Percentiles rank a stretch among this genome's conserved stretches.
phyloP scores from a whole-genome alignment of 2,888 invertebrate genomes.

The Abrostola tripartita region DNA sequence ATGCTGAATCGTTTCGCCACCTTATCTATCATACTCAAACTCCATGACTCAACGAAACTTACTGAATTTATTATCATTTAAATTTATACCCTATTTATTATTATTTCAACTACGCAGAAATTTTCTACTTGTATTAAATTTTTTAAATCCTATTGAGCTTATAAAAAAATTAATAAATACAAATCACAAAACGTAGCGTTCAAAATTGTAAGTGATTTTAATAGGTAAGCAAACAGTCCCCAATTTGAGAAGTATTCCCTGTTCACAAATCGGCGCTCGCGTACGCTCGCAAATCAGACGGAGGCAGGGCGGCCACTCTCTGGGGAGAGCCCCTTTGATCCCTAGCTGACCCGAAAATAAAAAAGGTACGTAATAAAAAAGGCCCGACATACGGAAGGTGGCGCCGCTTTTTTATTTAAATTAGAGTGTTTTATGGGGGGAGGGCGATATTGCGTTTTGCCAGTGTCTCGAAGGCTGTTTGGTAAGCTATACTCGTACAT shows the following conservation, averaged over 20 bases:
- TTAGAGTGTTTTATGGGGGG: slow-evolving; percentile 88
- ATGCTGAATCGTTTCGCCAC: slow-evolving; percentile 64
- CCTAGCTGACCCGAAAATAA: slow-evolving; percentile 88
- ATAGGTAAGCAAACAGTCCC: slow-evolving; percentile 84
- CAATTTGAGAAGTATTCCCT: slow-evolving; percentile 85
- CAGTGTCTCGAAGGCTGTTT: slow-evolving; percentile 82
- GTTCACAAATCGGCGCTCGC: slow-evolving; percentile 86
- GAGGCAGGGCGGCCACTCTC: slow-evolving; percentile 75
- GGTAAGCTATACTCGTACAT: slow-evolving; percentile 75
- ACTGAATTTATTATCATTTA: neutral
- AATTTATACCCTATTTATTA: no score
- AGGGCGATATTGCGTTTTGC: slow-evolving; percentile 87
- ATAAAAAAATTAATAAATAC: slow-evolving; percentile 61
- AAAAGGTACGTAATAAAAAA: slow-evolving; percentile 88
- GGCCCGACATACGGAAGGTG: slow-evolving; percentile 88
- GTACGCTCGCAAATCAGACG: slow-evolving; percentile 86
- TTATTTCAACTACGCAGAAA: no score
- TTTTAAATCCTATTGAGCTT: neutral
- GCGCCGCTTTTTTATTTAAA: slow-evolving; percentile 89
- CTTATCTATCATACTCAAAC: slow-evolving; percentile 64
- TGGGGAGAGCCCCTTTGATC: slow-evolving; percentile 87
- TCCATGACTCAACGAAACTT: slow-evolving; percentile 42
- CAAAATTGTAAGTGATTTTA: slow-evolving; percentile 84
- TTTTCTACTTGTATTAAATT: no score
- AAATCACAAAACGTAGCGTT: slow-evolving; percentile 65